Conservation (phyloP, 2,113 vertebrate genomes). For the Micromys minutus region DNA sequence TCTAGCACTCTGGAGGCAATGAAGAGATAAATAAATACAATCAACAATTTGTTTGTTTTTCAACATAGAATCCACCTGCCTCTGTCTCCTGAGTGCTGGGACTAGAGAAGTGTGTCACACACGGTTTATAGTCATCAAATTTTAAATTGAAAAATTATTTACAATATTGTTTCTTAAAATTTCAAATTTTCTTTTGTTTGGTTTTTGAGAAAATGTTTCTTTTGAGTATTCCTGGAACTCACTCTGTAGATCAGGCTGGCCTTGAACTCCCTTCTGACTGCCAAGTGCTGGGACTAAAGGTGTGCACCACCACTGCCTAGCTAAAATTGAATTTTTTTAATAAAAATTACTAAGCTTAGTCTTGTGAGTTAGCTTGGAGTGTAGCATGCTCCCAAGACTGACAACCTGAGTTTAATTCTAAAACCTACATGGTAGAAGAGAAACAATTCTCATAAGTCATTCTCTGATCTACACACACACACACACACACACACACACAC, state of each 20-base stretch:
- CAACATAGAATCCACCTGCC: too few relatives aligned
- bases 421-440: neutral
- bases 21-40: neutral
- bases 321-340: constrained; percentile 30
- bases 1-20: neutral
- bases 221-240: too few relatives aligned
- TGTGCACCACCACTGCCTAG: neutral
- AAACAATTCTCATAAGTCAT: neutral
- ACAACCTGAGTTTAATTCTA: neutral
- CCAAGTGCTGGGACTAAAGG: neutral
- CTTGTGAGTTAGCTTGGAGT: neutral
- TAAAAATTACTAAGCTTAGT: neutral
- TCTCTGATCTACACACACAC: neutral
- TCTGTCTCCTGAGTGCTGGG: neutral
- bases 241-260: neutral
- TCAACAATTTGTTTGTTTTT: too few relatives aligned
- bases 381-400: neutral
- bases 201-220: too few relatives aligned
- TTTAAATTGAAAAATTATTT: too few relatives aligned
- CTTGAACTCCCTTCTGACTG: neutral
- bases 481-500: neutral
- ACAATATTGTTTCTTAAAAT: too few relatives aligned
- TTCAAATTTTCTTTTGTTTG: too few relatives aligned
- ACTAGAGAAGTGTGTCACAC: neutral
- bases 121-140: too few relatives aligned